Evolutionary conservation across 2,113 vertebrate species (phyloP), one percentile per base, ranked within the genome.

Genomic region (Thermophis baileyi): DNA sequence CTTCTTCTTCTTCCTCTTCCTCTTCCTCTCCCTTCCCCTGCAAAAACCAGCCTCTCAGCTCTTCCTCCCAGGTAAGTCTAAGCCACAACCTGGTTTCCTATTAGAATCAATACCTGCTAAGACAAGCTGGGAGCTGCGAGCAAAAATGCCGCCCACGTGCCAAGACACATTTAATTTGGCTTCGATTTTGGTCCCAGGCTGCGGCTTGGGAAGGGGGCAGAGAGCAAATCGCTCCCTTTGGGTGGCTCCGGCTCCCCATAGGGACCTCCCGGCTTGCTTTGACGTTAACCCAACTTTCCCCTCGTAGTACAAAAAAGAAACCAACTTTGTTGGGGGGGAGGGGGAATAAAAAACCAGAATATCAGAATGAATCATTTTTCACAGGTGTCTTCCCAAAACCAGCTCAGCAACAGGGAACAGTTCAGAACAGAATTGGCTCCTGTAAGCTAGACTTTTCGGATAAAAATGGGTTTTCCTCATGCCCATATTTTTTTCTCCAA

Each of bases 51-150:
- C 7, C 35, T 44, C 44, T 74, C 57, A 53, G 47, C 55, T 69
- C 57, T 63, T 30, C 69, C 4, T 50, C 14, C 20, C 55, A 85
- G n/a, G 44, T 53, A 44, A 69, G 55, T 25, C 27, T 40, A 51
- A 40, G 47, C 91, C 51, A 44, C 55, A 18, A 46, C 55, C 55
- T 57, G 12, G 57, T 69, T 74, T 30, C 91, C 91, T 53, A n/a
- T 88, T n/a, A 25, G 88, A 92, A 92, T 92, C 91, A 74, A 88
- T 88, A 88, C 18, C 86, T 30, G n/a, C 91, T 74, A 86, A 92
- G 88, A 44, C 24, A 46, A 46, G 69, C 91, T 53, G n/a, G 46
- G 57, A 50, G 50, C 85, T 40, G 6, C 0, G 4, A 69, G n/a
- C 3, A 24, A 88, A 88, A 88, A 88, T 50, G 46, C 91, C 91